phyloP scores from a whole-genome alignment of 2,888 invertebrate genomes.

The Chalcis sispes region DNA sequence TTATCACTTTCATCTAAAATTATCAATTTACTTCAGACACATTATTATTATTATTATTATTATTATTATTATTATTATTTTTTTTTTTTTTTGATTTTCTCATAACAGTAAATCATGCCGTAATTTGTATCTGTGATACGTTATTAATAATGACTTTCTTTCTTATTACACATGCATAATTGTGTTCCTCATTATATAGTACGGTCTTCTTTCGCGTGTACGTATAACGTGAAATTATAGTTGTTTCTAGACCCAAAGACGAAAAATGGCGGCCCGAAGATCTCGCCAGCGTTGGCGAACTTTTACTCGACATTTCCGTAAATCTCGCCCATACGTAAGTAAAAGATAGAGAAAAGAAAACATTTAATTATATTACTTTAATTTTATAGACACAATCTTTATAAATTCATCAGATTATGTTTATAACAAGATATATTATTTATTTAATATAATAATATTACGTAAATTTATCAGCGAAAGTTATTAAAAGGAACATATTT shows the following conservation, averaged over 20 bases:
- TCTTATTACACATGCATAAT: neutral
- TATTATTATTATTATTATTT: too few species aligned
- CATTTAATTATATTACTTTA: neutral
- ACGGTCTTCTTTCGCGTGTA: neutral
- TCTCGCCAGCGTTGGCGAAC: conserved; percentile 90
- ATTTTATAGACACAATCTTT: neutral
- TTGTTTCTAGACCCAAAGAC: conserved; percentile 87
- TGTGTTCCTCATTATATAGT: neutral
- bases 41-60: too few species aligned
- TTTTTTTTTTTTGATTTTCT: too few species aligned
- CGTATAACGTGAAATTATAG: conserved; percentile 76
- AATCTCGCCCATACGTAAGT: conserved; percentile 90
- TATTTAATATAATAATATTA: neutral
- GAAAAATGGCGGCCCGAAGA: conserved; percentile 89
- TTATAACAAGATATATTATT: too few species aligned
- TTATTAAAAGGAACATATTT: neutral
- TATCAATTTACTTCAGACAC: too few species aligned
- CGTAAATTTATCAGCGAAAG: neutral
- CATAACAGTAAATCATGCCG: too few species aligned
- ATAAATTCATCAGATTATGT: neutral
- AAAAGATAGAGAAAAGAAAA: neutral
- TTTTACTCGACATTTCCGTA: conserved; percentile 89
- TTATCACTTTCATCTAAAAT: too few species aligned
- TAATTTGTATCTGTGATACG: too few species aligned
- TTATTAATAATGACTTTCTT: neutral